A percentile compares a stretch with the other conserved stretches of the same genome.
Conservation (phyloP, 1,140 invertebrate genomes). For the Ostrea denselamellosa region DNA sequence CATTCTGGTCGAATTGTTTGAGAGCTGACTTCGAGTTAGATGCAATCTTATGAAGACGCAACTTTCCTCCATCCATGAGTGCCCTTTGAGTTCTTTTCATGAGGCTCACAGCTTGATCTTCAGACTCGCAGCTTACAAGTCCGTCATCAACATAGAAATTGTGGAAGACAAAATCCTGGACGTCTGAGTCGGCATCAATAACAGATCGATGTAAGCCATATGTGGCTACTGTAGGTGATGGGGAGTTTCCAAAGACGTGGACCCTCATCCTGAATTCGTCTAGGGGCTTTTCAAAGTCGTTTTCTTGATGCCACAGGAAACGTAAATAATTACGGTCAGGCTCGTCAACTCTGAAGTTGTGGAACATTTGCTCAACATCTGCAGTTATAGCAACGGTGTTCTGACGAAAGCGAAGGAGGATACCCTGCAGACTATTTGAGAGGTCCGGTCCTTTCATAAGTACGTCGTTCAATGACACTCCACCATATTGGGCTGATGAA, state of each 20-base stretch:
- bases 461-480: slow-evolving; percentile 62
- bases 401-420: slow-evolving; percentile 59
- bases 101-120: slow-evolving; percentile 36
- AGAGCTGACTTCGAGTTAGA: slow-evolving; percentile 48
- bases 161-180: too few species aligned
- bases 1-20: slow-evolving; percentile 28
- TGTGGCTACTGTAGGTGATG: slow-evolving; percentile 52
- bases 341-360: too few species aligned
- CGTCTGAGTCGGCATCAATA: slow-evolving; percentile 10
- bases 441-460: slow-evolving; percentile 71
- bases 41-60: slow-evolving; percentile 52
- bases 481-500: slow-evolving; percentile 44
- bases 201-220: slow-evolving; percentile 45
- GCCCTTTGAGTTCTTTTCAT: slow-evolving; percentile 39
- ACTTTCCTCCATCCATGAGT: slow-evolving; percentile 17
- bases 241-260: slow-evolving; percentile 51
- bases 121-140: slow-evolving; percentile 26
- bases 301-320: slow-evolving; percentile 51
- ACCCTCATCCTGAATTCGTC: slow-evolving; percentile 53
- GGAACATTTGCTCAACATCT: too few species aligned
- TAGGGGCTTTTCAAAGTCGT: slow-evolving; percentile 35
- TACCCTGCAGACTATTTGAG: slow-evolving; percentile 63
- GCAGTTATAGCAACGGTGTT: slow-evolving; percentile 49
- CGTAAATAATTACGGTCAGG: too few species aligned
- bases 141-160: slow-evolving; percentile 59